Conservation (phyloP, 2,113 vertebrate species). For the Lamprotornis superbus region DNA sequence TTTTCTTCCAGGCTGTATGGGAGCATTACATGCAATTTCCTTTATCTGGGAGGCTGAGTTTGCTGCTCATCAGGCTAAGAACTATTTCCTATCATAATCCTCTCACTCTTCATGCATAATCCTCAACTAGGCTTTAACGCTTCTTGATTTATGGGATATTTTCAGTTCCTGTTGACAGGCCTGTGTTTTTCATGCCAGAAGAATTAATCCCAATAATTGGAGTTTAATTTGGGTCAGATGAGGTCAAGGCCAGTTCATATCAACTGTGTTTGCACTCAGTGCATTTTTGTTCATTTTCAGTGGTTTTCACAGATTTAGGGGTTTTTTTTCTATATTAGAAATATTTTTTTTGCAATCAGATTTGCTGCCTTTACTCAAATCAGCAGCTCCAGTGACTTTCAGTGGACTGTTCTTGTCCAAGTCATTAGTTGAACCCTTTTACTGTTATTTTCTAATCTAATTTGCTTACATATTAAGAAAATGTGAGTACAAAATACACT, state of each 20-base stretch:
- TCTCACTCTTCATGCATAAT: slow-evolving; percentile 29
- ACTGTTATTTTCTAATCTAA: not conserved
- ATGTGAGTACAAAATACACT: not conserved
- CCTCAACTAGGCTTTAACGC: slow-evolving; percentile 3
- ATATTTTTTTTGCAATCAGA: not conserved
- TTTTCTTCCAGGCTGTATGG: slow-evolving; percentile 15
- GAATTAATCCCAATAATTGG: not conserved
- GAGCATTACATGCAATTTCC: slow-evolving; percentile 27
- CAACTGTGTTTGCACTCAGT: not conserved
- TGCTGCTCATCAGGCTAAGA: slow-evolving; percentile 38
- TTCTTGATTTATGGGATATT: slow-evolving; percentile 31
- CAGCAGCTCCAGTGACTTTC: not conserved
- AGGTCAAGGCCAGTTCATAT: not conserved
- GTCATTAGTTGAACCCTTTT: not conserved
- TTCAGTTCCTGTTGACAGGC: slow-evolving; percentile 37
- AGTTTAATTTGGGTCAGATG: slow-evolving; percentile 19
- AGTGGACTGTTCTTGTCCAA: not conserved
- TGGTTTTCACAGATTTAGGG: not conserved
- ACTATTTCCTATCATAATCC: slow-evolving; percentile 12
- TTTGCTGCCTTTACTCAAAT: not conserved
- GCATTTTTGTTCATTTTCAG: not conserved
- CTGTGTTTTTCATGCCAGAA: slow-evolving; percentile 23
- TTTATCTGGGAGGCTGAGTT: slow-evolving; percentile 28
- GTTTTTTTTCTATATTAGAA: not conserved
- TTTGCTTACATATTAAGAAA: not conserved